Conservation (phyloP, 2,888 invertebrate species). For the Sesia bembeciformis region DNA sequence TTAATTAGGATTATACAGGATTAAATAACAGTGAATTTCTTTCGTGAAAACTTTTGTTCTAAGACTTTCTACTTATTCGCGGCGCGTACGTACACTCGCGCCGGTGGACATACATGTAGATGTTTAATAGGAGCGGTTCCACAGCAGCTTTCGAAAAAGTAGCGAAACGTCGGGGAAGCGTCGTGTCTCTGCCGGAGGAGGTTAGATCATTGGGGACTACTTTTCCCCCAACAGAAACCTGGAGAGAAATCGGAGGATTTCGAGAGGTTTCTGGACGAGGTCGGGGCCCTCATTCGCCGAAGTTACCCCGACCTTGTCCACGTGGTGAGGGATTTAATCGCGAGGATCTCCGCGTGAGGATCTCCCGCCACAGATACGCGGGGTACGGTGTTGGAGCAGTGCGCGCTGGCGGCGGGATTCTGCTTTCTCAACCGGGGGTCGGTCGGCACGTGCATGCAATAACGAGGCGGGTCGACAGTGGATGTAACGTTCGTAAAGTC, state of each 20-base stretch:
- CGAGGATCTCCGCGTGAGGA: not conserved
- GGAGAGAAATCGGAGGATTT: not conserved
- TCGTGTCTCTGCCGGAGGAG: not conserved
- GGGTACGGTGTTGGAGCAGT: not conserved
- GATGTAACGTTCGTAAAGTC: not conserved
- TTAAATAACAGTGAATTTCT: no score
- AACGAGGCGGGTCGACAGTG: not conserved
- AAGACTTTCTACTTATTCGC: no score
- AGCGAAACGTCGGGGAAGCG: not conserved
- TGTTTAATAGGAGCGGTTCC: no score
- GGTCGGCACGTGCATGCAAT: not conserved
- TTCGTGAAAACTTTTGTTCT: no score
- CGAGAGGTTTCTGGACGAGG: not conserved
- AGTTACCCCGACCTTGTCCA: not conserved
- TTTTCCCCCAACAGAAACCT: not conserved
- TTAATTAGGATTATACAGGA: no score
- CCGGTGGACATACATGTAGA: no score
- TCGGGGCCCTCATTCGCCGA: not conserved
- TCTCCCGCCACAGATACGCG: not conserved
- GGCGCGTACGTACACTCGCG: no score
- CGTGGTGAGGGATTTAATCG: not conserved
- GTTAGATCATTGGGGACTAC: not conserved
- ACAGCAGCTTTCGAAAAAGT: no score
- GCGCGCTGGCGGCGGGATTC: not conserved
- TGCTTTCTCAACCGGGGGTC: not conserved